A percentile compares a stretch with the other conserved stretches of the same genome.
phyloP scores from a whole-genome alignment of 2,113 vertebrate species.

The Chlorocebus sabaeus region DNA sequence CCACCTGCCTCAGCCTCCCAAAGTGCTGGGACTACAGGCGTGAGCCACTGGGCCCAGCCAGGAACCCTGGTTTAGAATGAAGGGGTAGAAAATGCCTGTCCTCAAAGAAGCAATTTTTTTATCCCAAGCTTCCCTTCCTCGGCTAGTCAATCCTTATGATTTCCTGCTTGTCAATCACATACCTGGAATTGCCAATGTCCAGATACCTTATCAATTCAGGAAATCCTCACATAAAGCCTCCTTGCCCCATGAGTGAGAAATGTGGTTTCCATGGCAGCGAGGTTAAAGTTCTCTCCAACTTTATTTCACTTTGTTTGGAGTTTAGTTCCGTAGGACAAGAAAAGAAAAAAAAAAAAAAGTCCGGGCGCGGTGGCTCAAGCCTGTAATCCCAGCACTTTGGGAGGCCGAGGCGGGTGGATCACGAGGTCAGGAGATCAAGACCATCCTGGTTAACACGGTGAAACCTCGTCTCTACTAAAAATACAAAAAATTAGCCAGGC shows the following conservation, averaged over 20 bases:
- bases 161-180: neutral
- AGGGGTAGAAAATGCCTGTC: neutral
- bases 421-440: too few species aligned
- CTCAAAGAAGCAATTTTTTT: neutral
- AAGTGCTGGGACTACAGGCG: neutral
- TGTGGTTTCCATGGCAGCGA: neutral
- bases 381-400: too few species aligned
- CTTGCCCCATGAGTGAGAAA: neutral
- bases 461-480: too few species aligned
- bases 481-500: fast-evolving
- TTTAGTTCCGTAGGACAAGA: neutral
- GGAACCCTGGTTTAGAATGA: neutral
- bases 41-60: neutral
- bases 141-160: neutral
- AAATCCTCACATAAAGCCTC: neutral
- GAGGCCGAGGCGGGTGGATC: fast-evolving
- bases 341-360: neutral
- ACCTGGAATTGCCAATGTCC: neutral
- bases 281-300: neutral
- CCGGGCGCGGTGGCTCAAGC: too few species aligned
- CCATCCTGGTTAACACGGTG: too few species aligned
- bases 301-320: neutral
- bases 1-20: neutral
- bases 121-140: neutral
- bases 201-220: neutral